Conservation (phyloP, 2,888 invertebrate genomes). For the Agonopterix subpropinquella region DNA sequence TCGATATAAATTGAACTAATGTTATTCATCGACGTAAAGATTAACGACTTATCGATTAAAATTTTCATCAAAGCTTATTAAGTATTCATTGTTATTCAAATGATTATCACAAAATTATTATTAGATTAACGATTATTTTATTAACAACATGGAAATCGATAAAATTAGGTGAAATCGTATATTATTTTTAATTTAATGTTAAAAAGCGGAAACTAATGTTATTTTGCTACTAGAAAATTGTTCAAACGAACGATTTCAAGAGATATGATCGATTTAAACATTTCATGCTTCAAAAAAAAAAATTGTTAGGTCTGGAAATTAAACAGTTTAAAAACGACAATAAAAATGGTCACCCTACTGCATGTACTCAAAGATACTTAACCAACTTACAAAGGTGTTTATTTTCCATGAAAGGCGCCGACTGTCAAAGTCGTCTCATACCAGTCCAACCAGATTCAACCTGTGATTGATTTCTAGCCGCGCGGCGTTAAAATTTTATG, state of each 20-base stretch:
- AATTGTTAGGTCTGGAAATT: no score
- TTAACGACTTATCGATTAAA: slow-evolving; percentile 39
- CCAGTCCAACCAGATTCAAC: slow-evolving; percentile 28
- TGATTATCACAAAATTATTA: slow-evolving; percentile 34
- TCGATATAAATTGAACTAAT: slow-evolving; percentile 21
- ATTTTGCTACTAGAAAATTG: no score
- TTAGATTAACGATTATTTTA: slow-evolving; percentile 47
- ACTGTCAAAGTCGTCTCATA: slow-evolving; percentile 22
- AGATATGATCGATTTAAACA: no score
- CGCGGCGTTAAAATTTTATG: slow-evolving; percentile 62
- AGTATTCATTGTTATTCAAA: slow-evolving; percentile 52
- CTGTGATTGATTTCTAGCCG: slow-evolving; percentile 53
- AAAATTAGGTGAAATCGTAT: slow-evolving; percentile 18
- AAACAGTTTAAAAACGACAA: no score
- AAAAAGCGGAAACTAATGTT: no score
- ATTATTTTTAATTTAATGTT: background rate
- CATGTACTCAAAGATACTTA: background rate
- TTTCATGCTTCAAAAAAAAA: no score
- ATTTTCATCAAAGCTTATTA: slow-evolving; percentile 40
- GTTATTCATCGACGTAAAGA: slow-evolving; percentile 41
- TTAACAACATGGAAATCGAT: slow-evolving; percentile 19
- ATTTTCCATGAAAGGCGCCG: slow-evolving; percentile 40
- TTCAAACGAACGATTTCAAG: no score
- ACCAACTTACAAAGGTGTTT: background rate
- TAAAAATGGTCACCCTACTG: background rate